phyloP scores from a whole-genome alignment of 2,888 invertebrate genomes.

The Acanthacorydalis orientalis region DNA sequence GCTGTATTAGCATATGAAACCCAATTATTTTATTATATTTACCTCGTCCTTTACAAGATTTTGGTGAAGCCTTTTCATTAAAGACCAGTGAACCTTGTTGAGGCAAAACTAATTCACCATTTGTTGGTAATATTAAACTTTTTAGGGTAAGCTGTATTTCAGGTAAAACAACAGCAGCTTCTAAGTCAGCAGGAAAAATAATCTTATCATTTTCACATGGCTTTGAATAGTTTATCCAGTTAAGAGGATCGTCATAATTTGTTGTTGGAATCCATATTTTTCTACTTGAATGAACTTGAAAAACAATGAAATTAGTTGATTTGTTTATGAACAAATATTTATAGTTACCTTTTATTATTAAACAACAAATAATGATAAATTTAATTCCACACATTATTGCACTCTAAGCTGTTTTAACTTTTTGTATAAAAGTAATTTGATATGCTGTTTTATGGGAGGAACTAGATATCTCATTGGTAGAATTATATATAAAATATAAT shows the following conservation, averaged over 20 bases:
- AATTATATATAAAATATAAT: too few relatives aligned
- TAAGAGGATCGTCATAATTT: background rate
- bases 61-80: background rate
- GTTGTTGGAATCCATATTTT: background rate
- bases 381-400: too few relatives aligned
- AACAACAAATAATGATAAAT: too few relatives aligned
- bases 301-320: background rate
- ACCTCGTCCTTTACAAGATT: background rate
- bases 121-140: background rate
- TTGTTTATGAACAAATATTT: background rate
- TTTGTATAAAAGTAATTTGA: too few relatives aligned
- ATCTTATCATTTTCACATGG: background rate
- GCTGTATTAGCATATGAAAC: background rate
- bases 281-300: background rate
- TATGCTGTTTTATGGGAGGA: too few relatives aligned
- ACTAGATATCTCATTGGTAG: too few relatives aligned
- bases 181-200: background rate
- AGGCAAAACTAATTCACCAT: slow-evolving; percentile 2
- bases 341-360: too few relatives aligned
- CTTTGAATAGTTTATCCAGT: background rate
- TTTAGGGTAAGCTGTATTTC: background rate
- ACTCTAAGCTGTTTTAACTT: too few relatives aligned
- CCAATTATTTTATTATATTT: background rate
- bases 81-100: background rate
- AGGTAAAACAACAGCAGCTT: background rate